Evolutionary conservation across 2,888 invertebrate species (phyloP).

Genomic region (Cetonia aurata): DNA sequence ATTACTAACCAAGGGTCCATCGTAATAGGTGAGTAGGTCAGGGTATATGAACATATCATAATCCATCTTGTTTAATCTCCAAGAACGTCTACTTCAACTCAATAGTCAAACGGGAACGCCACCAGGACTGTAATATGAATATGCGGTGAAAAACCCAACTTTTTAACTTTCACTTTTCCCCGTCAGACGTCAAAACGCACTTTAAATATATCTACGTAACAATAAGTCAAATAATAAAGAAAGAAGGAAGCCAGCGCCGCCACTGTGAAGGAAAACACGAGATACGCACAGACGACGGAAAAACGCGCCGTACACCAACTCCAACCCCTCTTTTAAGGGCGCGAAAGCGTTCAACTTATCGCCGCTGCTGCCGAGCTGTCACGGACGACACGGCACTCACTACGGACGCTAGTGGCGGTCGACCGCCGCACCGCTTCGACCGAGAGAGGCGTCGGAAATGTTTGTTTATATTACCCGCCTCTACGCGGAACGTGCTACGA

Average conservation of each 20-base stretch:
- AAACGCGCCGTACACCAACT: background rate
- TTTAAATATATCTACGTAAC: slow-evolving; percentile 1
- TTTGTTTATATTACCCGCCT: slow-evolving; percentile 59
- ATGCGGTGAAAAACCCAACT: slow-evolving; percentile 4
- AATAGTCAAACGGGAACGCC: no score
- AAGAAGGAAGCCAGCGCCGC: background rate
- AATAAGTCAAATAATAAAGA: background rate
- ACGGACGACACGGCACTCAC: no score
- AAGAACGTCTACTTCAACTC: no score
- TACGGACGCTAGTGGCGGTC: no score
- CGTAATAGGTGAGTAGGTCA: slow-evolving; percentile 75
- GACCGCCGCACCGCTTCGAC: no score
- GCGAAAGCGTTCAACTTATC: no score
- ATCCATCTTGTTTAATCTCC: slow-evolving; percentile 68
- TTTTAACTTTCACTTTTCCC: slow-evolving; percentile 23
- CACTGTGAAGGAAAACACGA: background rate
- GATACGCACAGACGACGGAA: background rate
- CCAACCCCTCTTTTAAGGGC: no score
- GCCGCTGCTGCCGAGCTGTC: no score
- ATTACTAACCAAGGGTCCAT: slow-evolving; percentile 69
- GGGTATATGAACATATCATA: slow-evolving; percentile 76
- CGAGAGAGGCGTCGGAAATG: slow-evolving; percentile 49
- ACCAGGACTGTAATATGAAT: background rate
- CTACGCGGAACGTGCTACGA: slow-evolving; percentile 63
- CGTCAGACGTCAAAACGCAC: background rate